Evolutionary conservation across 2,888 invertebrate genomes (phyloP).

Genomic region (Drosophila histrio): DNA sequence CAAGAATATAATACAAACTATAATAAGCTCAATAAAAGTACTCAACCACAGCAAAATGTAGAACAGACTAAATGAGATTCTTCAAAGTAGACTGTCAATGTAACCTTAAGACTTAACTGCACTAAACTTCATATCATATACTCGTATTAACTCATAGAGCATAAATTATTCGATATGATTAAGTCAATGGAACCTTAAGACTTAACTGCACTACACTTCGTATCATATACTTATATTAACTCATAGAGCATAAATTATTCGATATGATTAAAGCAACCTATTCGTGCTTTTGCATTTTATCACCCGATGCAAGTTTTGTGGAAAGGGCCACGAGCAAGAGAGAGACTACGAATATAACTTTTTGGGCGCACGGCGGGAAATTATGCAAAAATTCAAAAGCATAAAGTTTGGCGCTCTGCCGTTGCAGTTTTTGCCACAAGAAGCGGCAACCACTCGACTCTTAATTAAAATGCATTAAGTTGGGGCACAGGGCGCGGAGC

Average conservation of each 20-base stretch:
- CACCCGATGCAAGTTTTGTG: slow-evolving; percentile 4
- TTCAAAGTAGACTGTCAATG: no score
- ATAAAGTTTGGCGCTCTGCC: slow-evolving; percentile 48
- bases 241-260: not conserved
- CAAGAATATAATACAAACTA: no score
- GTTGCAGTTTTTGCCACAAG: slow-evolving; percentile 20
- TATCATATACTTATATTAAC: not conserved
- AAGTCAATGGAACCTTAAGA: no score
- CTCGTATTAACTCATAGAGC: no score
- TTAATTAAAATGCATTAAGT: slow-evolving; percentile 71
- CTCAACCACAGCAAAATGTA: no score
- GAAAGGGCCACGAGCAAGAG: not conserved
- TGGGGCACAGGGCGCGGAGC: slow-evolving; percentile 18
- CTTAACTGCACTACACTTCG: no score
- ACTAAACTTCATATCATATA: no score
- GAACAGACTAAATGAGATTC: no score
- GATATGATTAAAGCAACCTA: no score
- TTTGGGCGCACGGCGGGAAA: slow-evolving; percentile 43
- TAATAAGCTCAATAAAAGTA: no score
- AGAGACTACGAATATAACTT: slow-evolving; percentile 15
- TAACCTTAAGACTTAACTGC: no score
- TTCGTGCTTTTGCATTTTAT: slow-evolving; percentile 3
- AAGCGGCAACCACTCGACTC: slow-evolving; percentile 30
- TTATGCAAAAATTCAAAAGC: slow-evolving; percentile 63
- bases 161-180: no score